Evolutionary conservation across 2,797 vertebrate species (phyloP), one percentile per base, ranked within the genome.

Genomic region (Falco biarmicus): DNA sequence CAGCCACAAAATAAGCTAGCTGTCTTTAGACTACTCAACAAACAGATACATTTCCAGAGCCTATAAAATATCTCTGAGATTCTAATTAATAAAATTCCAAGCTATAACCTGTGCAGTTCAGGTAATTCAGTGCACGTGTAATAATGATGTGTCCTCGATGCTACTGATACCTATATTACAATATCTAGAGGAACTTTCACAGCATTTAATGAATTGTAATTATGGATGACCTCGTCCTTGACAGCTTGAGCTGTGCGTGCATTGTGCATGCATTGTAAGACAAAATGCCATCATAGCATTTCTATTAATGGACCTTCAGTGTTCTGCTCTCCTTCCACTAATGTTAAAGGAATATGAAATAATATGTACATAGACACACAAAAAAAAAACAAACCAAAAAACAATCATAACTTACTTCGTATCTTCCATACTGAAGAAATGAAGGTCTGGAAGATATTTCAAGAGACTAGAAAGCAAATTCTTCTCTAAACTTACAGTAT

Each of bases 21-120:
- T 91, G 37, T 47, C 61, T 83, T 89, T 53, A 87, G 57, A 43
- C 18, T 93, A 8, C 17, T 53, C 47, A 74, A 28, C 28, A 66
- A 53, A 65, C 8, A 74, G 31, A 51, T 37, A 53, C 0, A 1
- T 66, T 90, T 87, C 32, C 71, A 79, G 63, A 70, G 1, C 1
- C 20, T 71, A 43, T 28, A 89, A 93, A 82, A 39, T 87, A 64
- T 32, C 18, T 60, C 13, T 28, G 69, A 64, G 48, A 6, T 82
- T 89, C 79, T 83, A 91, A 85, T 89, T 95, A 83, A 63, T 71
- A 87, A 68, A 93, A 75, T 68, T 74, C 7, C 56, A 75, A 68
- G 13, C 15, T 53, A 41, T 78, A 89, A 73, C 13, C 10, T 53
- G 17, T 56, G 11, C 34, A 59, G 60, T 68, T 90, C 45, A 74